phyloP scores from a whole-genome alignment of 2,888 invertebrate species.

The Trichacis sp. region DNA sequence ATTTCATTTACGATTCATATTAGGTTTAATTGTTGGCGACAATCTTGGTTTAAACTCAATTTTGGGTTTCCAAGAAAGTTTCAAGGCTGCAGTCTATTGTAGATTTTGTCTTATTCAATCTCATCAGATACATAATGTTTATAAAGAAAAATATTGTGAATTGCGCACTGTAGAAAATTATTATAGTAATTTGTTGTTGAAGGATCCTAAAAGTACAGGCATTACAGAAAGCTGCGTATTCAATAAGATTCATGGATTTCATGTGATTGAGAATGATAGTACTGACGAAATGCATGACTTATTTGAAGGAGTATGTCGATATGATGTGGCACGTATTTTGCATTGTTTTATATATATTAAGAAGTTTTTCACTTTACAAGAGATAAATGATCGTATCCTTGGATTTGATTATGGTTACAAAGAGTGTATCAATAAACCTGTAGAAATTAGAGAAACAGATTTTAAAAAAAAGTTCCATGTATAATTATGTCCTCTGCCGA shows the following conservation, averaged over 20 bases:
- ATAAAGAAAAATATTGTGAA: constrained; percentile 17
- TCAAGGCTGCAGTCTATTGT: background rate
- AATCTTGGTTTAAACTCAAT: constrained; percentile 19
- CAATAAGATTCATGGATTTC: constrained; percentile 11
- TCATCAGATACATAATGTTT: constrained; percentile 17
- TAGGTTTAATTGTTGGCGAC: constrained; percentile 18
- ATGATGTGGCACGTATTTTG: constrained; percentile 23
- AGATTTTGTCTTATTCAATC: constrained; percentile 18
- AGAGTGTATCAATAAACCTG: constrained; percentile 24
- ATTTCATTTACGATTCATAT: background rate
- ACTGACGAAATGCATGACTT: constrained; percentile 30
- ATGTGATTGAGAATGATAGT: constrained; percentile 12
- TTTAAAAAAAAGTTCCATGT: constrained; percentile 13
- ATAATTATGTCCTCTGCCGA: constrained; percentile 39
- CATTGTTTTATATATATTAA: constrained; percentile 17
- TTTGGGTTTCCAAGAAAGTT: background rate
- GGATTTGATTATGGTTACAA: constrained; percentile 32
- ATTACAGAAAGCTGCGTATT: constrained; percentile 19
- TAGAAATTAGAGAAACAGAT: constrained; percentile 16
- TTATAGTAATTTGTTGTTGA: background rate
- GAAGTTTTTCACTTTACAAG: constrained; percentile 27
- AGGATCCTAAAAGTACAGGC: constrained; percentile 6
- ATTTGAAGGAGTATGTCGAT: constrained; percentile 18
- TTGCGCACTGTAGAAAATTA: constrained; percentile 22
- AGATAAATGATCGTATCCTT: constrained; percentile 26